Base-by-base conservation (phyloP, 1,140 invertebrate genomes). In the silkworm (Bombyx mori) region DNA sequence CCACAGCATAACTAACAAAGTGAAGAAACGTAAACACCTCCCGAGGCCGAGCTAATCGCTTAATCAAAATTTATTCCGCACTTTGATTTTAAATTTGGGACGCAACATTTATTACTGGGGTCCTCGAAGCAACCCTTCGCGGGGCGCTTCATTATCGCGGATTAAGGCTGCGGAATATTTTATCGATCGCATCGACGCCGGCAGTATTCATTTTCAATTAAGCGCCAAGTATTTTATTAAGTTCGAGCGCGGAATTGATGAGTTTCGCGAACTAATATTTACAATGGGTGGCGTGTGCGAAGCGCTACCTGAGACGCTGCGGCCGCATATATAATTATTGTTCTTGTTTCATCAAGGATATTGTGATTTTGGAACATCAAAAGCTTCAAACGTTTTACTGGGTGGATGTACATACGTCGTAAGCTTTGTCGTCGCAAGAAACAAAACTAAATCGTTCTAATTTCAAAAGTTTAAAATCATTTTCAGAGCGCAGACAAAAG, bases 151-250 rank as follows among this genome's bases (percentile, higher is more conserved):
- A 87, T 87, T 85, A 87, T 85, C 84, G 78, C 74, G 84, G 84
- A 87, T 87, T 87, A 87, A 82, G 72, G 72, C 80, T 80, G 82
- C 67, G 84, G 84, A 82, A 84, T 87, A 87, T 84, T 81, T 77
- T 81, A 87, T 84, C 82, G 82, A 87, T 86, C 82, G 73, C 68
- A 77, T 79, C 75, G 70, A 69, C 65, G 73, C 69, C 67, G 63
- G 75, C 78, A 82, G 81, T 87, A 87, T 84, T 87, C 84, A 83
- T 87, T 87, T 87, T 87, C 84, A 87, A 87, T 87, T 87, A 87
- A 83, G 84, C 79, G 72, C 76, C 77, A 87, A 87, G 84, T 87
- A 84, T 87, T 87, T 87, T 87, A 87, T 87, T 86, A 87, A 87
- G 84, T 87, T 84, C 69, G 76, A 79, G 75, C 74, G 75, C 73